Percentiles rank a stretch among this genome's conserved stretches.
These are phyloP conservation scores for Pygathrix nemaeus DNA, from an alignment of 2,113 vertebrate species.

Conservation along the genomic window DNA sequence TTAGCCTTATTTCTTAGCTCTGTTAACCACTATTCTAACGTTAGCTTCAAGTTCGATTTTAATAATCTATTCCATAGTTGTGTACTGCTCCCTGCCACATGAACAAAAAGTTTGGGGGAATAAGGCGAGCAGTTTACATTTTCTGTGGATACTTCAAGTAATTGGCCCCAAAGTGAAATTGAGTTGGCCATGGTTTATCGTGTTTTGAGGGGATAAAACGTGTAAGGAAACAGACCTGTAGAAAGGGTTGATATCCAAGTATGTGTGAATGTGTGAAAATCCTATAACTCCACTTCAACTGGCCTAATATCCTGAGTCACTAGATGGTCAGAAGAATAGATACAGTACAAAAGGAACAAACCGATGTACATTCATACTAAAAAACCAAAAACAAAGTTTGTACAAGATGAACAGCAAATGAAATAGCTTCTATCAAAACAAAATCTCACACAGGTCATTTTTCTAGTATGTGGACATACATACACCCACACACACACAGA, in stretches of 20 bases:
- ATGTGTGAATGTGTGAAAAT: conserved; percentile 66
- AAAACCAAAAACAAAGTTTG: conserved; percentile 74
- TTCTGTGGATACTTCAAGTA: conserved; percentile 73
- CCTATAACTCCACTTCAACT: conserved; percentile 68
- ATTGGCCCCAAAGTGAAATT: conserved; percentile 72
- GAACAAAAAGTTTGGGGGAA: conserved; percentile 51
- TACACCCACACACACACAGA: conserved; percentile 76
- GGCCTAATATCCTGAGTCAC: conserved; percentile 78
- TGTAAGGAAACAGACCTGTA: conserved; percentile 61
- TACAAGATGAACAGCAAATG: conserved; percentile 79
- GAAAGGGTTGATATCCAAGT: conserved; percentile 64
- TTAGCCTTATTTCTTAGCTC: conserved; percentile 71
- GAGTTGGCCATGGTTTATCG: conserved; percentile 51
- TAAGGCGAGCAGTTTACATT: conserved; percentile 76
- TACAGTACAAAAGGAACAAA: conserved; percentile 78
- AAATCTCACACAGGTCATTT: conserved; percentile 72
- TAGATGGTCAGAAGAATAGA: conserved; percentile 74
- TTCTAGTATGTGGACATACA: conserved; percentile 77
- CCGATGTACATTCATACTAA: conserved; percentile 78
- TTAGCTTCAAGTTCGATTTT: conserved; percentile 70
- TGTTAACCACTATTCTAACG: conserved; percentile 74
- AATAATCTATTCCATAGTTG: conserved; percentile 61
- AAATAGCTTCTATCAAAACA: conserved; percentile 69
- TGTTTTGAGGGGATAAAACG: conserved; percentile 66
- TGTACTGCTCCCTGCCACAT: conserved; percentile 72